Conservation (phyloP, 2,797 vertebrate species). For the Zenarchopterus dispar region DNA sequence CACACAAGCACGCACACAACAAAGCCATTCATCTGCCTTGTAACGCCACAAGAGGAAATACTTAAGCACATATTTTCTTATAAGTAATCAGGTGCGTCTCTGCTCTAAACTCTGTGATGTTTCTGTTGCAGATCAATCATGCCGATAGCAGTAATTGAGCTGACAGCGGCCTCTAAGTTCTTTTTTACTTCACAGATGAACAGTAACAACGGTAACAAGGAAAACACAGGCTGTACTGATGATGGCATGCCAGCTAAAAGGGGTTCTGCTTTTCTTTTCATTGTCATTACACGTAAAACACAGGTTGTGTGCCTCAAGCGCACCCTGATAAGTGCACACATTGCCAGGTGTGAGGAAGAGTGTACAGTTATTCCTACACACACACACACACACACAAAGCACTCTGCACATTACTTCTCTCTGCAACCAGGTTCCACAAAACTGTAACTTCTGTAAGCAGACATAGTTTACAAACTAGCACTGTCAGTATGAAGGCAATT, state of each 20-base stretch:
- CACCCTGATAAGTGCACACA: conserved; percentile 26
- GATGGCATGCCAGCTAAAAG: conserved; percentile 28
- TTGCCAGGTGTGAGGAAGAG: conserved; percentile 47
- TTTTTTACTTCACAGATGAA: conserved; percentile 44
- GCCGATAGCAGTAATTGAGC: conserved; percentile 42
- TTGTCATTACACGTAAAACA: conserved; percentile 51
- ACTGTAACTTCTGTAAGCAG: conserved; percentile 5
- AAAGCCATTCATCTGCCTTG: no score
- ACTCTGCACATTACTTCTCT: not conserved
- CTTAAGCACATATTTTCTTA: conserved; percentile 15
- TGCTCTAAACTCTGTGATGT: conserved; percentile 15
- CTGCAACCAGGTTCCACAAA: not conserved
- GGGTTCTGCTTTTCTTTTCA: conserved; percentile 41
- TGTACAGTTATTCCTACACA: conserved; percentile 20
- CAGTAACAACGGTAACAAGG: conserved; percentile 41
- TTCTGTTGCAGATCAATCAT: conserved; percentile 53
- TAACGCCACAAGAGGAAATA: conserved; percentile 34
- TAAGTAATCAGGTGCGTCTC: conserved; percentile 34
- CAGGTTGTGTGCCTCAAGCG: conserved; percentile 26
- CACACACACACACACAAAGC: no score
- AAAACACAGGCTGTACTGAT: conserved; percentile 51
- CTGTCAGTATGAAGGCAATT: no score
- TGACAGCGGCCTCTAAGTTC: conserved; percentile 40
- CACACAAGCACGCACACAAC: no score
- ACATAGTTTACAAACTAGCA: not conserved